A percentile compares a stretch with the other conserved stretches of the same genome.
These are phyloP conservation scores for Mesoligia furuncula DNA, from an alignment of 2,888 invertebrate species.

Conservation along the genomic window DNA sequence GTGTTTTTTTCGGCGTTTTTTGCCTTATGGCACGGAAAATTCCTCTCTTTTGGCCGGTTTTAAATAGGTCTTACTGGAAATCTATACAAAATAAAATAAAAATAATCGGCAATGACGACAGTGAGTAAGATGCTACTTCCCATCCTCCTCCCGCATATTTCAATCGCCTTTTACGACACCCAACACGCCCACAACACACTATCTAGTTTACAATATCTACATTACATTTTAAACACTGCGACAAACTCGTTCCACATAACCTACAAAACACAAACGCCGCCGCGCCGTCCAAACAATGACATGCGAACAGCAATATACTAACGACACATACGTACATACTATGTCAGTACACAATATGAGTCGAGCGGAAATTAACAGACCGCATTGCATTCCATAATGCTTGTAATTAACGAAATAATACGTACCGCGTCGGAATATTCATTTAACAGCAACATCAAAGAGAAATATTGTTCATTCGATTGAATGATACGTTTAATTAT, in stretches of 20 bases:
- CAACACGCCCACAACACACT: neutral
- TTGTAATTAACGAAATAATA: conserved; percentile 86
- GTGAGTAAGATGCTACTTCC: neutral
- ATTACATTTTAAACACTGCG: conserved; percentile 43
- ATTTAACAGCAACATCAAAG: conserved; percentile 82
- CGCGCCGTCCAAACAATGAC: conserved; percentile 50
- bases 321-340: conserved; percentile 37
- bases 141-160: neutral
- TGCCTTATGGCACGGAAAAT: no score
- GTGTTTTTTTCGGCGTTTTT: neutral
- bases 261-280: conserved; percentile 50
- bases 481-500: conserved; percentile 82
- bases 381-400: conserved; percentile 81
- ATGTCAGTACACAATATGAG: conserved; percentile 63
- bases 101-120: neutral
- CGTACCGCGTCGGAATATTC: conserved; percentile 77
- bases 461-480: conserved; percentile 82
- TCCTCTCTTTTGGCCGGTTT: neutral
- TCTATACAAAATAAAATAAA: accelerated
- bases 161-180: neutral
- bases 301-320: conserved; percentile 55
- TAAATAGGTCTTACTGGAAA: neutral
- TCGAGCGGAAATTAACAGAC: conserved; percentile 78
- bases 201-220: neutral
- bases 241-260: conserved; percentile 53